Percentiles rank a stretch among this genome's conserved stretches.
Evolutionary conservation across 1,140 invertebrate species (phyloP).

Genomic region (Leptonema lineaticorne): DNA sequence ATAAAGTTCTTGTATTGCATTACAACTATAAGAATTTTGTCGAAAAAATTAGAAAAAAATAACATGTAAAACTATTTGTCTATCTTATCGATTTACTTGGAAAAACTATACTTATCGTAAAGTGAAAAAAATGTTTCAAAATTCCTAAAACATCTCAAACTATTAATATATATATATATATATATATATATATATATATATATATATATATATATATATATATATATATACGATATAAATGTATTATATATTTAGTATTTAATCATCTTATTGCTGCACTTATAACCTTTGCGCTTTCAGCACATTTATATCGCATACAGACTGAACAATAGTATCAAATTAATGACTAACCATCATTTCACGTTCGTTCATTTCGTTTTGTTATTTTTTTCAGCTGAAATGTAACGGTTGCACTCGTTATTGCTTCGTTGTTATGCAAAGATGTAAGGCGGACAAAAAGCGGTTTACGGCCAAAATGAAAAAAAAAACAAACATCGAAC

Average conservation of each 20-base stretch:
- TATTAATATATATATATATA: no score
- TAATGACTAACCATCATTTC: neutral
- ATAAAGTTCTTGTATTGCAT: no score
- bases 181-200: no score
- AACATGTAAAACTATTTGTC: no score
- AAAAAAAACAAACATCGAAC: neutral
- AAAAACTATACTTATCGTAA: no score
- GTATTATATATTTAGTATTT: neutral
- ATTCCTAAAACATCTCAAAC: no score
- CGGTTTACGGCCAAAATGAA: neutral
- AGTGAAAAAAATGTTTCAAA: no score
- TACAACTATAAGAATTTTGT: no score
- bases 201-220: no score
- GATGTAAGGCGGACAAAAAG: constrained; percentile 4
- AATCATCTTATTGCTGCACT: neutral
- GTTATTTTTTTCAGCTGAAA: neutral
- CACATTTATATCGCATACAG: neutral
- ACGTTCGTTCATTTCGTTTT: no score
- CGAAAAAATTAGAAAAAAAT: no score
- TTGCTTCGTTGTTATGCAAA: neutral
- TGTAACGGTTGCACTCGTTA: neutral
- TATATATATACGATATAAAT: neutral
- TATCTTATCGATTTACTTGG: no score
- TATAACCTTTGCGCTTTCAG: neutral
- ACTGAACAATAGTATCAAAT: neutral